Evolutionary conservation across 2,113 vertebrate species (phyloP).

Genomic region (Oreocharis arfaki): DNA sequence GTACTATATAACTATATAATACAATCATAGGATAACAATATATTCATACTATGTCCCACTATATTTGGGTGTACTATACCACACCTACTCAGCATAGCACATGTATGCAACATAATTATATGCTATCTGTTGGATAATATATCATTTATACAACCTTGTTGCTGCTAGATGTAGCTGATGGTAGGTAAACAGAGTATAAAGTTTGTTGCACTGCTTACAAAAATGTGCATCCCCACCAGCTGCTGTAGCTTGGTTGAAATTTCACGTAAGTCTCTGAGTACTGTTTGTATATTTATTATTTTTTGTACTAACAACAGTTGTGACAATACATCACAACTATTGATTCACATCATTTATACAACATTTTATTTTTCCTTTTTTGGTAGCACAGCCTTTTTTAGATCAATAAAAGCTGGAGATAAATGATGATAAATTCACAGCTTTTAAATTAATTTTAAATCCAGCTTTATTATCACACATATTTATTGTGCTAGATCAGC

Average conservation of each 20-base stretch:
- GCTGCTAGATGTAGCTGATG: background rate
- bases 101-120: background rate
- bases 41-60: background rate
- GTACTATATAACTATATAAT: background rate
- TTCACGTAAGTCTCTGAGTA: background rate
- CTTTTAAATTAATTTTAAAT: constrained; percentile 4
- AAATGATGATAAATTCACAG: background rate
- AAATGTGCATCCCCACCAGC: background rate
- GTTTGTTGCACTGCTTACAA: background rate
- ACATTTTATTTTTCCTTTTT: background rate
- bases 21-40: background rate
- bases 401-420: background rate
- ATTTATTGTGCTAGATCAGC: background rate
- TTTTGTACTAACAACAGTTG: background rate
- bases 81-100: background rate
- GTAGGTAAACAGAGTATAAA: background rate
- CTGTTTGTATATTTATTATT: background rate
- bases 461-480: background rate
- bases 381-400: background rate
- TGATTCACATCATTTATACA: background rate
- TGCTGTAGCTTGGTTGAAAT: background rate
- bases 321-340: background rate
- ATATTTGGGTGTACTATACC: background rate
- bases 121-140: background rate
- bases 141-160: background rate